These are phyloP conservation scores for Eulemur coronatus DNA, from an alignment of 2,797 vertebrate genomes.

Conservation along the genomic window DNA sequence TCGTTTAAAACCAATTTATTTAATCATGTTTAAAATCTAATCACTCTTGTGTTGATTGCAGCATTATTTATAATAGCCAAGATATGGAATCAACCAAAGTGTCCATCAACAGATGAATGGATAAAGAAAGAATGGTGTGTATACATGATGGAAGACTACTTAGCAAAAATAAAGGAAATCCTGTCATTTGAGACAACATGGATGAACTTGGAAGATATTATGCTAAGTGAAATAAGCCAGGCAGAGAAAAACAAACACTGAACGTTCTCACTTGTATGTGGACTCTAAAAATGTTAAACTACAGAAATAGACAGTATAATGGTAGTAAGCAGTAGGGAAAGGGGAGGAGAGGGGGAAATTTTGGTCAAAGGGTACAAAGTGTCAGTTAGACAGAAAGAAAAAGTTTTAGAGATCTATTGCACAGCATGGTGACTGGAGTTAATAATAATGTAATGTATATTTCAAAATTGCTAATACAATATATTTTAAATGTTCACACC, in stretches of 20 bases:
- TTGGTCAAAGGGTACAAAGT: neutral
- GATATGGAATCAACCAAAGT: neutral
- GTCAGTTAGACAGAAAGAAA: neutral
- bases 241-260: neutral
- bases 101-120: neutral
- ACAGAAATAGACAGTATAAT: neutral
- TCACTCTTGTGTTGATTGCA: neutral
- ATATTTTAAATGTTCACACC: neutral
- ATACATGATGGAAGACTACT: neutral
- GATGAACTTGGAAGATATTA: neutral
- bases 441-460: neutral
- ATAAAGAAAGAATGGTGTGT: neutral
- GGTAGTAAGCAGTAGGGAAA: fast-evolving
- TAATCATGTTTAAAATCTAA: neutral
- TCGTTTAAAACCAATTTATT: neutral
- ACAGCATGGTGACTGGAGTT: neutral
- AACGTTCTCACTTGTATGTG: neutral
- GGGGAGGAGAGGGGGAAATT: neutral
- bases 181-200: neutral
- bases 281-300: neutral
- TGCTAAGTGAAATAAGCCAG: neutral
- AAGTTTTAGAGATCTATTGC: neutral
- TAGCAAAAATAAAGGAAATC: neutral
- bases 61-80: neutral
- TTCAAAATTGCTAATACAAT: neutral